These are phyloP conservation scores for Epizoanthus illoricatus DNA, from an alignment of 92 coral and sea anemone species.

Conservation along the genomic window DNA sequence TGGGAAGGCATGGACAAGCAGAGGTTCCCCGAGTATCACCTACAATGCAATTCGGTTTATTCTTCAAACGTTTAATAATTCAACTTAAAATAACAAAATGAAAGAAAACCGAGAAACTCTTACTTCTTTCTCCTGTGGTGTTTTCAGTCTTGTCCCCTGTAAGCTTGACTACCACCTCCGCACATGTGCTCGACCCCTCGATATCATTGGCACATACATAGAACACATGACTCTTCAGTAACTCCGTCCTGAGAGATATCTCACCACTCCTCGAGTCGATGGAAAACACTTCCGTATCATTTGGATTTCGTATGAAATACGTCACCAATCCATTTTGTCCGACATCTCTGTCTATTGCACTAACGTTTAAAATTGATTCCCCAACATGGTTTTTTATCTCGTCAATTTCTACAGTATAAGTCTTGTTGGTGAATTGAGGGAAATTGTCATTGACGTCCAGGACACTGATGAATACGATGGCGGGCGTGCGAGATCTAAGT, in stretches of 20 bases:
- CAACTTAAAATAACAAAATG: too few species aligned
- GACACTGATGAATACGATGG: neutral
- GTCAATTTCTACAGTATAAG: neutral
- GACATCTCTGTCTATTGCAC: constrained; percentile 45
- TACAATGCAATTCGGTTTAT: too few species aligned
- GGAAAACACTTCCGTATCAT: constrained; percentile 22
- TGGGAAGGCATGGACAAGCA: too few species aligned
- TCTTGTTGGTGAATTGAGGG: neutral
- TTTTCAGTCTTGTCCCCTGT: too few species aligned
- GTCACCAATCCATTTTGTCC: constrained; percentile 28
- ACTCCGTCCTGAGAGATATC: neutral
- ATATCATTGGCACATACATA: neutral
- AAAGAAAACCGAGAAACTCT: too few species aligned
- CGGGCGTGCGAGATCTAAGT: neutral
- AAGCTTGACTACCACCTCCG: too few species aligned
- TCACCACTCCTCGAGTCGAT: constrained; percentile 35
- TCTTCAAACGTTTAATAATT: too few species aligned
- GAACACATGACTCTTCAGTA: neutral
- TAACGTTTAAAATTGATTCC: constrained; percentile 9
- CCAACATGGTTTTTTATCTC: neutral
- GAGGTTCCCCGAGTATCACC: too few species aligned
- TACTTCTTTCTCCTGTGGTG: too few species aligned
- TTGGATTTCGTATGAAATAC: constrained; percentile 31
- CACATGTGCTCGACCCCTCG: neutral
- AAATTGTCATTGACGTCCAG: neutral